phyloP scores from a whole-genome alignment of 2,113 vertebrate genomes.

The Rhinichthys klamathensis region DNA sequence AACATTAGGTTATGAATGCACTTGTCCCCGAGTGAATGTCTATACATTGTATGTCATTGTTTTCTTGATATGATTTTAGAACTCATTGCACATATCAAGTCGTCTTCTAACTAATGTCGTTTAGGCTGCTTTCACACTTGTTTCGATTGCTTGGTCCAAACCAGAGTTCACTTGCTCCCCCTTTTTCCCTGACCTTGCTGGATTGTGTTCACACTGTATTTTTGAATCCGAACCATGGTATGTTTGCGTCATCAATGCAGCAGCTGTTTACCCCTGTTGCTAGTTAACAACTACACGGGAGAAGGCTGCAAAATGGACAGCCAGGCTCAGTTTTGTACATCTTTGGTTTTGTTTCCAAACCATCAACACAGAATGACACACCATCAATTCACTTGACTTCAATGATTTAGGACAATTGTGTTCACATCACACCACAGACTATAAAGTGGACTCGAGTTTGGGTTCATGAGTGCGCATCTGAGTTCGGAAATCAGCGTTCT shows the following conservation, averaged over 20 bases:
- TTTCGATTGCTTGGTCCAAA: neutral
- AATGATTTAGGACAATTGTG: neutral
- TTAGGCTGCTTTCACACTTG: neutral
- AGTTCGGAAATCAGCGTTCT: neutral
- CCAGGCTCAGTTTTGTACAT: neutral
- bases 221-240: neutral
- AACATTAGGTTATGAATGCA: slow-evolving; percentile 75
- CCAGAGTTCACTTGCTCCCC: neutral
- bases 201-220: slow-evolving; percentile 1
- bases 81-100: slow-evolving; percentile 61
- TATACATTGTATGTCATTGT: slow-evolving; percentile 68
- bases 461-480: neutral
- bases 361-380: neutral
- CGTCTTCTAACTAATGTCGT: neutral
- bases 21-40: slow-evolving; percentile 78
- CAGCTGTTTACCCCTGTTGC: neutral
- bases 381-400: neutral
- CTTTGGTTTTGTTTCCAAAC: neutral
- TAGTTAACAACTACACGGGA: neutral
- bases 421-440: neutral
- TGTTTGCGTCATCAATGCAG: neutral
- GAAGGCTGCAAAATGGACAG: neutral
- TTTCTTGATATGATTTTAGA: slow-evolving; percentile 65
- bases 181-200: neutral
- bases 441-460: neutral